Conservation (phyloP, 2,797 vertebrate species). For the Anguilla marmorata region DNA sequence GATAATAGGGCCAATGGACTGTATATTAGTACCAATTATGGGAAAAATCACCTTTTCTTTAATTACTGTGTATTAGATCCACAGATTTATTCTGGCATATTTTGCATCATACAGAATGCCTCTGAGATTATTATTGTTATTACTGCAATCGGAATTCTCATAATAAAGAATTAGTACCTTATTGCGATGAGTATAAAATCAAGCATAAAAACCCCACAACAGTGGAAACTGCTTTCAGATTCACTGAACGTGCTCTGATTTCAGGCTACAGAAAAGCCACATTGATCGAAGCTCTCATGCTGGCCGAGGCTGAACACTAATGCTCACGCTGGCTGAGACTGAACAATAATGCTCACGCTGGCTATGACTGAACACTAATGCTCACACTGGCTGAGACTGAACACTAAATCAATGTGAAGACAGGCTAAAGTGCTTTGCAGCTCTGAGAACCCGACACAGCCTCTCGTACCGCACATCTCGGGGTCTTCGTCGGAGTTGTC, state of each 20-base stretch:
- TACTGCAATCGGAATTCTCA: background rate
- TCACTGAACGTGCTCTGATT: too few species aligned
- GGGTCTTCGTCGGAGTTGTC: slow-evolving; percentile 94
- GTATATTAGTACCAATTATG: background rate
- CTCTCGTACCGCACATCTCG: slow-evolving; percentile 88
- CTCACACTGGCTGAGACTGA: too few species aligned
- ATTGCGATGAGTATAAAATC: background rate
- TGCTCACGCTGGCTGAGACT: too few species aligned
- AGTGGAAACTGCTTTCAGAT: too few species aligned
- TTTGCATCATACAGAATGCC: background rate
- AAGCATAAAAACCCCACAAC: background rate
- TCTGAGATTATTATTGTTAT: background rate
- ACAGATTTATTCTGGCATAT: background rate
- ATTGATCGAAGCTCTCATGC: too few species aligned
- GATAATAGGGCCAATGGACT: background rate
- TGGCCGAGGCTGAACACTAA: too few species aligned
- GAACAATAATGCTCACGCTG: too few species aligned
- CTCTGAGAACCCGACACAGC: background rate
- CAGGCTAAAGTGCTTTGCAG: too few species aligned
- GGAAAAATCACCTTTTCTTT: background rate
- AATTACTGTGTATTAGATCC: background rate
- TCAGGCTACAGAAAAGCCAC: too few species aligned
- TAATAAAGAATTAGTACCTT: background rate
- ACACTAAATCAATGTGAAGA: too few species aligned
- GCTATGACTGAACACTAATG: too few species aligned